Evolutionary conservation across 2,888 invertebrate genomes (phyloP).

Genomic region (Gordius sp.): DNA sequence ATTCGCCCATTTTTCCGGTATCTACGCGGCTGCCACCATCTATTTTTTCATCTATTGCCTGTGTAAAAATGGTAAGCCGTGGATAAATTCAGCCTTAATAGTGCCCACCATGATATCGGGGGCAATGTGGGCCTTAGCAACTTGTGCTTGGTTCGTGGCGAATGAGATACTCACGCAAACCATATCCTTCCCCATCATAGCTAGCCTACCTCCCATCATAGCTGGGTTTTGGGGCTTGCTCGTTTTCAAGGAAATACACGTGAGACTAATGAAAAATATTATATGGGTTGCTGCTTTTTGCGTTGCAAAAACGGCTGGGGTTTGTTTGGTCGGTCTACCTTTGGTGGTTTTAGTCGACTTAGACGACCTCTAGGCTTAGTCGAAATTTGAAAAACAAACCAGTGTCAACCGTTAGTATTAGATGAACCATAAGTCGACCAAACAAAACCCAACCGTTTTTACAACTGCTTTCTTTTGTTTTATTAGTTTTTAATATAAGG

Average conservation of each 20-base stretch:
- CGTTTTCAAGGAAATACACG: background rate
- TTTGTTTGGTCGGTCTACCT: too few species aligned
- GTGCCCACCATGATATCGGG: slow-evolving; percentile 31
- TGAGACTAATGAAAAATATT: too few species aligned
- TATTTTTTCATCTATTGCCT: slow-evolving; percentile 29
- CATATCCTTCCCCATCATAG: slow-evolving; percentile 32
- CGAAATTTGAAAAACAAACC: too few species aligned
- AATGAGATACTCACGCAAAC: slow-evolving; percentile 30
- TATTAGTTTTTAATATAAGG: too few species aligned
- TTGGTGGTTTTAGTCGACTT: too few species aligned
- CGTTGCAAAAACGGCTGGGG: too few species aligned
- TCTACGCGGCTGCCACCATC: slow-evolving; percentile 28
- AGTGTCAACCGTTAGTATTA: too few species aligned
- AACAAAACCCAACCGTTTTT: too few species aligned
- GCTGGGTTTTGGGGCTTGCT: slow-evolving; percentile 3
- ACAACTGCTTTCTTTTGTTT: too few species aligned
- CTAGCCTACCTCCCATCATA: slow-evolving; percentile 23
- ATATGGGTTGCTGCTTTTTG: too few species aligned
- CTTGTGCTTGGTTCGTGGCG: slow-evolving; percentile 32
- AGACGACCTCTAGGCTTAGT: too few species aligned
- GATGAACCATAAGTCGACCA: too few species aligned
- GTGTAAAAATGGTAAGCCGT: slow-evolving; percentile 24
- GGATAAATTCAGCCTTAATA: slow-evolving; percentile 28
- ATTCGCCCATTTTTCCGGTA: slow-evolving; percentile 31
- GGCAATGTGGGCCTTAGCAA: slow-evolving; percentile 31